Conservation (phyloP, 2,888 invertebrate species). For the Balanococcus diminutus region DNA sequence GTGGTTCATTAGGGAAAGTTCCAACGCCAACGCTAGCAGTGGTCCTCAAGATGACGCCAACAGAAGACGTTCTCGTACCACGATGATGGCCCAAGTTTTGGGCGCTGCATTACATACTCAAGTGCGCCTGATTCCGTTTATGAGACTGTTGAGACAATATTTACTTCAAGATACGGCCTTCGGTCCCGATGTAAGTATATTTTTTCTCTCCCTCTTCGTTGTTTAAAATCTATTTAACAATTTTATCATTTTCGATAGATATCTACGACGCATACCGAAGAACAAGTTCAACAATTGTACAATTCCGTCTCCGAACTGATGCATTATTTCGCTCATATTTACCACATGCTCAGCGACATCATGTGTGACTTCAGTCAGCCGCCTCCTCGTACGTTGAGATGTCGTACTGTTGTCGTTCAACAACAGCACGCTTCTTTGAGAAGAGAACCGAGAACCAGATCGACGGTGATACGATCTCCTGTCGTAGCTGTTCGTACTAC, state of each 20-base stretch:
- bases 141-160: conserved; percentile 50
- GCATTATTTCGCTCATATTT: conserved; percentile 86
- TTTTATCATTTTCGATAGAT: background rate
- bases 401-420: conserved; percentile 75
- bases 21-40: background rate
- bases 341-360: conserved; percentile 87
- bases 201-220: background rate
- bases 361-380: conserved; percentile 73
- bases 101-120: conserved; percentile 49
- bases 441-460: background rate
- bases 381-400: conserved; percentile 73
- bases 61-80: conserved; percentile 37
- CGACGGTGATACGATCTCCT: conserved; percentile 43
- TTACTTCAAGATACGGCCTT: conserved; percentile 49
- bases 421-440: conserved; percentile 61
- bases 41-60: background rate
- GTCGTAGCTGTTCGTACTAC: conserved; percentile 40
- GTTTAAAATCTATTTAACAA: background rate
- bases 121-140: conserved; percentile 48
- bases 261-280: conserved; percentile 50
- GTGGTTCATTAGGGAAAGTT: background rate
- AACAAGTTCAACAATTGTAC: conserved; percentile 61
- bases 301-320: conserved; percentile 79
- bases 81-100: conserved; percentile 49
- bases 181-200: conserved; percentile 44